Evolutionary conservation across 2,888 invertebrate genomes (phyloP).

Genomic region (Xestobium rufovillosum): DNA sequence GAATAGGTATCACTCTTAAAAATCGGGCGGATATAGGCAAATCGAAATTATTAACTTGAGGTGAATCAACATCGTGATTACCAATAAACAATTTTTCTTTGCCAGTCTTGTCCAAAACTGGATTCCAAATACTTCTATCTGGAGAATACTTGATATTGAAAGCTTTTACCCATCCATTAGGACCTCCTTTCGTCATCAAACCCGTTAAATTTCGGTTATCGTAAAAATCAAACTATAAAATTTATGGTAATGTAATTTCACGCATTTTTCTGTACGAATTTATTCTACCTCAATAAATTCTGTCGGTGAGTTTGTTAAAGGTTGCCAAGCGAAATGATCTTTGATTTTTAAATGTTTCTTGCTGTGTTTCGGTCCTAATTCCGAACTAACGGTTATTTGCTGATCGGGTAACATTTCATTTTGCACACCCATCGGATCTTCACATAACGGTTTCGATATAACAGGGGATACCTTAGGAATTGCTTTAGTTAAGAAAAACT

Average conservation of each 20-base stretch:
- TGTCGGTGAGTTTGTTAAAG: slow-evolving; percentile 57
- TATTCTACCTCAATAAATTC: slow-evolving; percentile 59
- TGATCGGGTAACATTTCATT: slow-evolving; percentile 53
- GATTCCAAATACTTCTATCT: slow-evolving; percentile 64
- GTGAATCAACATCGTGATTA: slow-evolving; percentile 59
- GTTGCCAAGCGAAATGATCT: slow-evolving; percentile 55
- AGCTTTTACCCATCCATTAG: slow-evolving; percentile 65
- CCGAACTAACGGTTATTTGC: slow-evolving; percentile 62
- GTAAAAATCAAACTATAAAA: slow-evolving; percentile 64
- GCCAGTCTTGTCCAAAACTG: slow-evolving; percentile 50
- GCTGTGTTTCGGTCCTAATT: slow-evolving; percentile 36
- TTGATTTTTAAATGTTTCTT: slow-evolving; percentile 45
- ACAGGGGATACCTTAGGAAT: slow-evolving; percentile 3
- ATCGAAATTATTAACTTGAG: slow-evolving; percentile 59
- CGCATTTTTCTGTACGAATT: neutral
- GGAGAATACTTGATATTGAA: slow-evolving; percentile 69
- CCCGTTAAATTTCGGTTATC: slow-evolving; percentile 72
- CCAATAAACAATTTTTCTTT: slow-evolving; percentile 59
- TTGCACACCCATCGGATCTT: slow-evolving; percentile 66
- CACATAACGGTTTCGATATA: slow-evolving; percentile 46
- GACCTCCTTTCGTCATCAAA: slow-evolving; percentile 63
- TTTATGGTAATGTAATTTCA: neutral
- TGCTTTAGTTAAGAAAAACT: neutral
- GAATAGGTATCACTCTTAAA: slow-evolving; percentile 61
- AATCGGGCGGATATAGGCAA: slow-evolving; percentile 66